Evolutionary conservation across 2,888 invertebrate species (phyloP).

Genomic region (Ceriagrion tenellum): DNA sequence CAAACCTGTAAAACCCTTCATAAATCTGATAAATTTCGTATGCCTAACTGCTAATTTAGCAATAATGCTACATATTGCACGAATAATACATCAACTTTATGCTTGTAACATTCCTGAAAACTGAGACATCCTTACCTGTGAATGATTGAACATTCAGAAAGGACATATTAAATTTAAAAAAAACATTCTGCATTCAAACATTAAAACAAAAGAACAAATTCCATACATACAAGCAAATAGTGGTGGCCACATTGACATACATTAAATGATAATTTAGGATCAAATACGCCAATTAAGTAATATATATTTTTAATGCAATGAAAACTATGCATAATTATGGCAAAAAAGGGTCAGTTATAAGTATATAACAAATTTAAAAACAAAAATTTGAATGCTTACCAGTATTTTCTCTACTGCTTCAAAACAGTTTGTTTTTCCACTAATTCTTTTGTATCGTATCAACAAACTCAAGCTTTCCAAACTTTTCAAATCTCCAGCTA

Average conservation of each 20-base stretch:
- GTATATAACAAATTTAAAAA: too few relatives aligned
- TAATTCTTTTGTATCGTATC: too few relatives aligned
- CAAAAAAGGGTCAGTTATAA: too few relatives aligned
- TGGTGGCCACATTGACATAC: background rate
- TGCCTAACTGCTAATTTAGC: background rate
- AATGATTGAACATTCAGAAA: conserved; percentile 4
- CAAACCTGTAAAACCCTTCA: background rate
- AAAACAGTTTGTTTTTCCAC: too few relatives aligned
- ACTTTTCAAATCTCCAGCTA: too few relatives aligned
- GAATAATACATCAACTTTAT: background rate
- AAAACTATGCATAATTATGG: too few relatives aligned
- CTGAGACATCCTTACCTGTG: background rate
- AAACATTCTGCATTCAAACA: background rate
- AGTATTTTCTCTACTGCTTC: too few relatives aligned
- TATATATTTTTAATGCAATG: too few relatives aligned
- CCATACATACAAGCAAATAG: background rate
- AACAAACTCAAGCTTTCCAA: too few relatives aligned
- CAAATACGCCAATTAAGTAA: too few relatives aligned
- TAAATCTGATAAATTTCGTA: background rate
- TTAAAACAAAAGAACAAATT: background rate
- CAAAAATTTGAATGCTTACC: too few relatives aligned
- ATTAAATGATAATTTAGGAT: too few relatives aligned
- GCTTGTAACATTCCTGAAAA: background rate
- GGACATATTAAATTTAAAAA: background rate
- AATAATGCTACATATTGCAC: background rate